Percentiles rank a stretch among this genome's conserved stretches.
Evolutionary conservation across 2,888 invertebrate genomes (phyloP).

Genomic region (Onchidella celtica): DNA sequence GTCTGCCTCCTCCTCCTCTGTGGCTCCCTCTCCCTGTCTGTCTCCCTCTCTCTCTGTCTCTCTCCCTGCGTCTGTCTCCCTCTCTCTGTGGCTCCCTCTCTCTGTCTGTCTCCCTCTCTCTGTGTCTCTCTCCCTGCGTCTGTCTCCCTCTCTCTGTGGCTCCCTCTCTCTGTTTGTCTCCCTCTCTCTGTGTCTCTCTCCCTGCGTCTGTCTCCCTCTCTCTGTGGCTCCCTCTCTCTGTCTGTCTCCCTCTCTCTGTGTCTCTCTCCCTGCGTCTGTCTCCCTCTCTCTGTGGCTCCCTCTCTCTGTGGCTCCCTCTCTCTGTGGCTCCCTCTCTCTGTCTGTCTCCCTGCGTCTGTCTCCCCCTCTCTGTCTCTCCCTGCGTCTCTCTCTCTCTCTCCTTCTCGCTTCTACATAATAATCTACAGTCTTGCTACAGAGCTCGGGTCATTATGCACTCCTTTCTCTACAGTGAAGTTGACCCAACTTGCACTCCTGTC

Average conservation of each 20-base stretch:
- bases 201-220: neutral
- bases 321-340: no score
- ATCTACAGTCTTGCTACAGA: no score
- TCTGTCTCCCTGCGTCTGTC: no score
- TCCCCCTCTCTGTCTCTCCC: neutral
- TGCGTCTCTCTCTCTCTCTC: constrained; percentile 17
- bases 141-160: neutral
- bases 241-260: neutral
- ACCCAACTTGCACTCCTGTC: no score
- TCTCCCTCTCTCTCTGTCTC: constrained; percentile 3
- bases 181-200: neutral
- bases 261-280: neutral
- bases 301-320: neutral
- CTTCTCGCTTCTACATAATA: neutral
- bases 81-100: neutral
- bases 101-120: neutral
- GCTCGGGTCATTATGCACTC: no score
- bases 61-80: constrained; percentile 6
- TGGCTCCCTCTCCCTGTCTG: neutral
- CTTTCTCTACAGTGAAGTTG: no score
- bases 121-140: no score
- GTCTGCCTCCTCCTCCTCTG: neutral
- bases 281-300: neutral
- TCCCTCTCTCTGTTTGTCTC: neutral
- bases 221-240: no score